A percentile compares a stretch with the other conserved stretches of the same genome.
Evolutionary conservation across 2,113 vertebrate genomes (phyloP).

Genomic region (Oryzias celebensis): DNA sequence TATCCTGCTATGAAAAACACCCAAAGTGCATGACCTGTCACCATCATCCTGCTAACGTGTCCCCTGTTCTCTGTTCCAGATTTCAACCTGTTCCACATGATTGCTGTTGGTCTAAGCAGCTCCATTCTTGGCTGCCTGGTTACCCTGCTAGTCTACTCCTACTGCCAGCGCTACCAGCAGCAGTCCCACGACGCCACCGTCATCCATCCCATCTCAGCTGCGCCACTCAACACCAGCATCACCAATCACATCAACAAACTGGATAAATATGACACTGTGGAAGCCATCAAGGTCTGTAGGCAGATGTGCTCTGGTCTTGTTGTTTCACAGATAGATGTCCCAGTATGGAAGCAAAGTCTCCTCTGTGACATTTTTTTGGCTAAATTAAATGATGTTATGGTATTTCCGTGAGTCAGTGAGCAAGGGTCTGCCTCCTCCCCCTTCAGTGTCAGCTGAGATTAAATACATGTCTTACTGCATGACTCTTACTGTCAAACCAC

Average conservation of each 20-base stretch:
- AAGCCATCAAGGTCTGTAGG: slow-evolving; percentile 93
- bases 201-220: slow-evolving; percentile 93
- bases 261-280: slow-evolving; percentile 95
- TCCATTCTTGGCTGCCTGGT: slow-evolving; percentile 95
- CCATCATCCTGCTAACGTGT: neutral
- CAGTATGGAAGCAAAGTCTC: slow-evolving; percentile 17
- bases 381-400: slow-evolving; percentile 29
- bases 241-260: slow-evolving; percentile 99
- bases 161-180: slow-evolving; percentile 94
- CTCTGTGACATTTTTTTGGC: slow-evolving; percentile 13
- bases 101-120: slow-evolving; percentile 93
- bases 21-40: slow-evolving; percentile 1
- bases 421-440: slow-evolving; percentile 24
- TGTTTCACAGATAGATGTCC: slow-evolving; percentile 9
- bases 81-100: slow-evolving; percentile 98
- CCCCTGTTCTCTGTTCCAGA: slow-evolving; percentile 71
- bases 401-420: slow-evolving; percentile 18
- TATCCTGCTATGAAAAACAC: no score
- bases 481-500: slow-evolving; percentile 50
- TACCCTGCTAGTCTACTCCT: slow-evolving; percentile 92
- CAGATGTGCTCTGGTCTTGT: neutral
- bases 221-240: slow-evolving; percentile 95
- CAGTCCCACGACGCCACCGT: slow-evolving; percentile 96
- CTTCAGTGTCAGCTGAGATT: slow-evolving; percentile 46
- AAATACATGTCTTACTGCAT: slow-evolving; percentile 49